These are phyloP conservation scores for Leptosomus discolor DNA, from an alignment of 2,113 vertebrate genomes.

Conservation along the genomic window DNA sequence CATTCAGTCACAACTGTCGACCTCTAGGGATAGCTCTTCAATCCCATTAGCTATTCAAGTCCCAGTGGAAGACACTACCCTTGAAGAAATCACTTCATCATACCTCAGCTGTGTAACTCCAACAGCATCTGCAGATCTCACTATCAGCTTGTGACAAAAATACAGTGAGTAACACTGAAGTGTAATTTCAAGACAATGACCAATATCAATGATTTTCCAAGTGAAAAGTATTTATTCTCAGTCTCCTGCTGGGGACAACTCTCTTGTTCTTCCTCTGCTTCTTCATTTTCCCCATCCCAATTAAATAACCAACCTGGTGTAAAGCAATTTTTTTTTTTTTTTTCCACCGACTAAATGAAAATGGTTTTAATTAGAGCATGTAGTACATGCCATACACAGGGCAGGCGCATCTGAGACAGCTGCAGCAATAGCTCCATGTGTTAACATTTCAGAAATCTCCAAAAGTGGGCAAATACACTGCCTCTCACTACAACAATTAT, in stretches of 20 bases:
- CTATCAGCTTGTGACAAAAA: constrained; percentile 16
- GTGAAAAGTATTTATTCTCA: not conserved
- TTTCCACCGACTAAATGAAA: constrained; percentile 19
- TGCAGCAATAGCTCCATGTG: not conserved
- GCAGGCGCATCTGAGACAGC: not conserved
- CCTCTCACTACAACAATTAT: constrained; percentile 27
- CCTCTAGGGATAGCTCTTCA: constrained; percentile 19
- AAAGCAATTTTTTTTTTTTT: not conserved
- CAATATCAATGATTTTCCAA: constrained; percentile 17
- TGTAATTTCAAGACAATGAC: constrained; percentile 12
- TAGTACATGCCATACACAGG: not conserved
- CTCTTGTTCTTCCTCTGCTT: not conserved
- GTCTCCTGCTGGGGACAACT: constrained; percentile 2
- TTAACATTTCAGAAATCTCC: constrained; percentile 44
- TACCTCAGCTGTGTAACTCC: not conserved
- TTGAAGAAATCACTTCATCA: constrained; percentile 33
- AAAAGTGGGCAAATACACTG: constrained; percentile 8
- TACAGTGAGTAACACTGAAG: not conserved
- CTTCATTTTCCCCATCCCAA: constrained; percentile 25
- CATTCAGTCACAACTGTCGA: not conserved
- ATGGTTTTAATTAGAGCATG: constrained; percentile 43
- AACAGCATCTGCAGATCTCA: not conserved
- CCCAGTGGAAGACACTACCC: not conserved
- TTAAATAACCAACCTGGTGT: constrained; percentile 5
- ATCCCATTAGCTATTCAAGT: constrained; percentile 8